A percentile compares a stretch with the other conserved stretches of the same genome.
These are phyloP conservation scores for Hypsibius dujardini DNA, from an alignment of 1,140 invertebrate genomes.

Conservation along the genomic window DNA sequence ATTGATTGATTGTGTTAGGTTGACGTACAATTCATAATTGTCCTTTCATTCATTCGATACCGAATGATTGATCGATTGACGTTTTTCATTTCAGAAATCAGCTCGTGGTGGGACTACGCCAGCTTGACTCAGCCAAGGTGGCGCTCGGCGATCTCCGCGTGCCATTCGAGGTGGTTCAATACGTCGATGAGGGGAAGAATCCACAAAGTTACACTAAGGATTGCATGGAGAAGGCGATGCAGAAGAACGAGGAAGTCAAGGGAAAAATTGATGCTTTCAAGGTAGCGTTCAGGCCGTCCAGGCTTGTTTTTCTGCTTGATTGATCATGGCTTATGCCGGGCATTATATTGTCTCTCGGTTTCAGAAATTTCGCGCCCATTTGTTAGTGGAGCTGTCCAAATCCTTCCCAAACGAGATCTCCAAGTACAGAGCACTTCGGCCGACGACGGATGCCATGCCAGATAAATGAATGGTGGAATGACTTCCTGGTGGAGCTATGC, in stretches of 20 bases:
- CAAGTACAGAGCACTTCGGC: conserved; percentile 58
- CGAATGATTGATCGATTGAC: conserved; percentile 46
- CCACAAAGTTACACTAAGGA: conserved; percentile 97
- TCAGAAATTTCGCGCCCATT: conserved; percentile 68
- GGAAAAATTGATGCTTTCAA: conserved; percentile 39
- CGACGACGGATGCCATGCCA: too few relatives aligned
- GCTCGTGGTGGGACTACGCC: conserved; percentile 38
- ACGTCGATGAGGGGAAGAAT: conserved; percentile 94
- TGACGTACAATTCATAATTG: too few relatives aligned
- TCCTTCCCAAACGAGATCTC: conserved; percentile 86
- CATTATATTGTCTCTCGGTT: too few relatives aligned
- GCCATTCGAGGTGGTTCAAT: conserved; percentile 94
- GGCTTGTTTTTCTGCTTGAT: too few relatives aligned
- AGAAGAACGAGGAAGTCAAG: conserved; percentile 65
- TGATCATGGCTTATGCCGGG: too few relatives aligned
- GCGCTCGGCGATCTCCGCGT: conserved; percentile 91
- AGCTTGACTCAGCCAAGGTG: conserved; percentile 79
- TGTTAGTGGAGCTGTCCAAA: conserved; percentile 69
- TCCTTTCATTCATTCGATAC: too few relatives aligned
- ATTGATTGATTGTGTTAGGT: too few relatives aligned
- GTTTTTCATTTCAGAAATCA: conserved; percentile 65
- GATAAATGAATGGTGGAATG: too few relatives aligned
- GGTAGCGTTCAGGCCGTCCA: conserved; percentile 24
- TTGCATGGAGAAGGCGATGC: conserved; percentile 89
- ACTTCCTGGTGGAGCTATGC: too few relatives aligned